These are phyloP conservation scores for Thermophis baileyi DNA, from an alignment of 2,113 vertebrate species.

Conservation along the genomic window DNA sequence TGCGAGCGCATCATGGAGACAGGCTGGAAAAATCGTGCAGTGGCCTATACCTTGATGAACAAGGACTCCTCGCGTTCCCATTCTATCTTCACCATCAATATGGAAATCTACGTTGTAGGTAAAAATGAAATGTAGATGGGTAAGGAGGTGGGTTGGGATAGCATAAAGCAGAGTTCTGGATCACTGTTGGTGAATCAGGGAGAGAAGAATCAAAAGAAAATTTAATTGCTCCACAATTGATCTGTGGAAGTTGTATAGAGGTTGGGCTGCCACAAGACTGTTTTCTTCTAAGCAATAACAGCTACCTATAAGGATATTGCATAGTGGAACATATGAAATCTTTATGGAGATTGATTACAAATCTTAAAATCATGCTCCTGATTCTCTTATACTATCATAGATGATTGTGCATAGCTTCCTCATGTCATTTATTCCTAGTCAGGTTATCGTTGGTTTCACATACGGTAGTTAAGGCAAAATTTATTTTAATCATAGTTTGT, in stretches of 20 bases:
- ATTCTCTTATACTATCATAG: not conserved
- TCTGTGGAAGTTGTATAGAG: not conserved
- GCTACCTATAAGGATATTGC: not conserved
- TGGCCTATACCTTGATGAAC: constrained; percentile 85
- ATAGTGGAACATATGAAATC: not conserved
- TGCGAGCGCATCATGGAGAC: constrained; percentile 81
- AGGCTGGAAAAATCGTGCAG: constrained; percentile 82
- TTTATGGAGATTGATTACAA: not conserved
- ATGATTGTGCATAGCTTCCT: not conserved
- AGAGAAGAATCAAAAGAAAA: not conserved
- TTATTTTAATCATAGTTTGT: not conserved
- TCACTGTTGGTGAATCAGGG: not conserved
- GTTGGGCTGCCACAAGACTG: not conserved
- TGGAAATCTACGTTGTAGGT: constrained; percentile 84
- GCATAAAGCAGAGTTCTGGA: not conserved
- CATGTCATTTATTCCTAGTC: not conserved
- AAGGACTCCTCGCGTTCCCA: constrained; percentile 88
- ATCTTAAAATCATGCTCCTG: not conserved
- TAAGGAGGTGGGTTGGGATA: accelerated
- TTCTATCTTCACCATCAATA: constrained; percentile 84
- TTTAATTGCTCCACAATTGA: not conserved
- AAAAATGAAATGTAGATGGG: constrained; percentile 9
- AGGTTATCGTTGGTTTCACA: not conserved
- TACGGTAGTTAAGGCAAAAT: not conserved
- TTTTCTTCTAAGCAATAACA: not conserved